These are phyloP conservation scores for Lepus townsendii DNA, from an alignment of 2,797 vertebrate genomes.

Conservation along the genomic window DNA sequence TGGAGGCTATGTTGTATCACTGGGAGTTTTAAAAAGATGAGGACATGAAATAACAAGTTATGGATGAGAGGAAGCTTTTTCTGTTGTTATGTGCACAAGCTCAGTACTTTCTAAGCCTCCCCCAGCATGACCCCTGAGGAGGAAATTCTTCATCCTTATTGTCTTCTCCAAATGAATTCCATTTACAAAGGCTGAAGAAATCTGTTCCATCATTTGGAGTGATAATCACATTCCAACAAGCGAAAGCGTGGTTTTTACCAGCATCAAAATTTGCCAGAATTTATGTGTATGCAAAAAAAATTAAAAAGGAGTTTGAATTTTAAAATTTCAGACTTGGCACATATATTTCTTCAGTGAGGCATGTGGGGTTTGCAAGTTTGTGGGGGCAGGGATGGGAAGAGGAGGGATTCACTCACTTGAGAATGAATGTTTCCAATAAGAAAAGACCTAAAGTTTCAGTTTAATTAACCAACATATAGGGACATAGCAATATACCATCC, in stretches of 20 bases:
- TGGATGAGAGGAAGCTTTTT: neutral
- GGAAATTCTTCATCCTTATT: slow-evolving; percentile 63
- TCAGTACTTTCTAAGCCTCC: slow-evolving; percentile 48
- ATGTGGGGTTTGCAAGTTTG: slow-evolving; percentile 73
- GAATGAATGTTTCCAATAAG: slow-evolving; percentile 65
- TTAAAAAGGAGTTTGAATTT: slow-evolving; percentile 79
- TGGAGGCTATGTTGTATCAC: neutral
- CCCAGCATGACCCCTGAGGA: slow-evolving; percentile 67
- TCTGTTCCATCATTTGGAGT: slow-evolving; percentile 77
- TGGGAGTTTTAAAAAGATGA: neutral
- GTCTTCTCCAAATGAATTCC: slow-evolving; percentile 75
- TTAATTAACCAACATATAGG: slow-evolving; percentile 6
- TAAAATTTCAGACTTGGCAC: slow-evolving; percentile 81
- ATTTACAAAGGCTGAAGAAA: slow-evolving; percentile 79
- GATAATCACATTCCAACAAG: slow-evolving; percentile 82
- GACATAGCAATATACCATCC: neutral
- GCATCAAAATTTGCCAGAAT: slow-evolving; percentile 80
- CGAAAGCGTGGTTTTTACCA: slow-evolving; percentile 74
- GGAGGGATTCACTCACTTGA: slow-evolving; percentile 18
- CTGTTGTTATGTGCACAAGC: neutral
- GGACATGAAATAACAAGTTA: neutral
- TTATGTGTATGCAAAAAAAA: slow-evolving; percentile 79
- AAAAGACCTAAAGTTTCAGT: slow-evolving; percentile 52
- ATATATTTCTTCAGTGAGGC: slow-evolving; percentile 68
- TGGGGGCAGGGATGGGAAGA: neutral